These are phyloP conservation scores for Meteorus cinctellus DNA, from an alignment of 2,888 invertebrate genomes.

Conservation along the genomic window DNA sequence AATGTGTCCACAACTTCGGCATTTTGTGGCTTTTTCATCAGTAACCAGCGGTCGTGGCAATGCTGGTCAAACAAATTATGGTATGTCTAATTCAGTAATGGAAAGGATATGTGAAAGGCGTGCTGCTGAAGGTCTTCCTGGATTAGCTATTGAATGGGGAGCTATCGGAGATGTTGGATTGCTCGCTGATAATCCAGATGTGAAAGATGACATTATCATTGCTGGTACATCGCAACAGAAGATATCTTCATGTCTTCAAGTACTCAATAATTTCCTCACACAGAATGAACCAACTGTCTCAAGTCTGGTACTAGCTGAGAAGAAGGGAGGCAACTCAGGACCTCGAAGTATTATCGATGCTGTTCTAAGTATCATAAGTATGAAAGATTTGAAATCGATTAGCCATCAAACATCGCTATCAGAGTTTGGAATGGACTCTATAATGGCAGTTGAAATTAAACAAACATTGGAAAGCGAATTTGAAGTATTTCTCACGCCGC, in stretches of 20 bases:
- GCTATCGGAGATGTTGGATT: constrained; percentile 84
- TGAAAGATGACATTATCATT: constrained; percentile 81
- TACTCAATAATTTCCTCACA: constrained; percentile 84
- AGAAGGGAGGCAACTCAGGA: constrained; percentile 78
- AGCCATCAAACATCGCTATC: constrained; percentile 84
- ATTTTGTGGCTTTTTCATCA: constrained; percentile 81
- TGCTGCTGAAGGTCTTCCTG: constrained; percentile 73
- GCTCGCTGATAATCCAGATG: constrained; percentile 82
- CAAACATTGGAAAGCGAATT: constrained; percentile 92
- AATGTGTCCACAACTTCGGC: constrained; percentile 72
- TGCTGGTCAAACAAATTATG: constrained; percentile 80
- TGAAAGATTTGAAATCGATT: constrained; percentile 47
- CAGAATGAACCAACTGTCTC: constrained; percentile 79
- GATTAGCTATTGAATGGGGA: constrained; percentile 78
- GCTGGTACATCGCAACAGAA: constrained; percentile 90
- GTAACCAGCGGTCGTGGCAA: constrained; percentile 80
- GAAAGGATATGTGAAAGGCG: constrained; percentile 77
- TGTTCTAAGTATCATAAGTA: constrained; percentile 78
- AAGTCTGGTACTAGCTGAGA: constrained; percentile 92
- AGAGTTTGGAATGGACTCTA: constrained; percentile 96
- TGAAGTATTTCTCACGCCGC: constrained; percentile 88
- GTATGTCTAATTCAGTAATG: constrained; percentile 76
- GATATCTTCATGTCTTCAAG: constrained; percentile 86
- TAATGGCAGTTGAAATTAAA: constrained; percentile 98
- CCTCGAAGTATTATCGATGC: constrained; percentile 83